Evolutionary conservation across 2,888 invertebrate species (phyloP).

Genomic region (Pterobdella sp.): DNA sequence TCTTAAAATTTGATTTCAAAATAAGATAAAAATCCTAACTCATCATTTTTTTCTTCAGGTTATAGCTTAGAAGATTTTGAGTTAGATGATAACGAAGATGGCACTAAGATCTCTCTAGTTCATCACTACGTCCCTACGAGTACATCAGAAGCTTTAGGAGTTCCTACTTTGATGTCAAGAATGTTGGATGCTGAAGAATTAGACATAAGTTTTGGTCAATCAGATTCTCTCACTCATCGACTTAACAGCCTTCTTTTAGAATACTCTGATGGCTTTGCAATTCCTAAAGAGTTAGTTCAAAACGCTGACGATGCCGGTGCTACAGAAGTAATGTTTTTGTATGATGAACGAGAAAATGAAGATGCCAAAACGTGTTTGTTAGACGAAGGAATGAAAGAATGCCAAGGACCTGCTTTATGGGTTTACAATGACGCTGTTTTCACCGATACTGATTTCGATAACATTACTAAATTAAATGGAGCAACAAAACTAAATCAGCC

Average conservation of each 20-base stretch:
- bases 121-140: conserved; percentile 40
- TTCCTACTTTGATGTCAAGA: conserved; percentile 41
- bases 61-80: conserved; percentile 30
- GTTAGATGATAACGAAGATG: conserved; percentile 22
- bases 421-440: conserved; percentile 46
- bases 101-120: conserved; percentile 38
- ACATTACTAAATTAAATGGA: conserved; percentile 45
- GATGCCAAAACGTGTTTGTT: conserved; percentile 40
- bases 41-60: conserved; percentile 21
- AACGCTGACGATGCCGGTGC: conserved; percentile 49
- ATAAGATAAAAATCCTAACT: background rate
- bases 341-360: conserved; percentile 44
- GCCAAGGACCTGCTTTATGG: conserved; percentile 48
- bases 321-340: conserved; percentile 40
- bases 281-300: conserved; percentile 47
- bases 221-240: conserved; percentile 43
- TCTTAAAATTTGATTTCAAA: background rate
- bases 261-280: conserved; percentile 43
- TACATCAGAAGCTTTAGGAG: conserved; percentile 42
- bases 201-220: conserved; percentile 42
- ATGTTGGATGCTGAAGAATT: conserved; percentile 39
- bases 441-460: conserved; percentile 44
- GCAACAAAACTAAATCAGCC: conserved; percentile 44
- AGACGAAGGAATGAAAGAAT: conserved; percentile 42
- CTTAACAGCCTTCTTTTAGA: conserved; percentile 40